phyloP scores from a whole-genome alignment of 2,797 vertebrate genomes.

The Chloroceryle inda region DNA sequence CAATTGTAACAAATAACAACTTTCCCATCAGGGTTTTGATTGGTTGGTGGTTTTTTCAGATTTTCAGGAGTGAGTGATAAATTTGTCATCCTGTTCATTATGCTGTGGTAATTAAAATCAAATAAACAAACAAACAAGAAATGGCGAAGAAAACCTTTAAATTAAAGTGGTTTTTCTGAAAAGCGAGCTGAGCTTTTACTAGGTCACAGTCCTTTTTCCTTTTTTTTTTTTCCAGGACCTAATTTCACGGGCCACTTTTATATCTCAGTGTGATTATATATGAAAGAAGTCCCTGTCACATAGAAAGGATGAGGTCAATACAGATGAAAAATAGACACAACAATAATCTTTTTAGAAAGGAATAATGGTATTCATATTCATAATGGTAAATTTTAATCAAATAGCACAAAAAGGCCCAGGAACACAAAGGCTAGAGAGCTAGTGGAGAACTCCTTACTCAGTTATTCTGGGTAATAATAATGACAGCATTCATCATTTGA shows the following conservation, averaged over 20 bases:
- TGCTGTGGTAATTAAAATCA: background rate
- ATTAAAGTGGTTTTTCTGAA: background rate
- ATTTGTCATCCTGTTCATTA: background rate
- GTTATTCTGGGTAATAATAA: slow-evolving; percentile 38
- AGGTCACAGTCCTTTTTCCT: background rate
- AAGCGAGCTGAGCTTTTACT: background rate
- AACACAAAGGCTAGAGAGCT: slow-evolving; percentile 24
- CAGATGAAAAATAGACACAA: slow-evolving; percentile 35
- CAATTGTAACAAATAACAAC: background rate
- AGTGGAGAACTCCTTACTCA: background rate
- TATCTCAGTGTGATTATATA: slow-evolving; percentile 3
- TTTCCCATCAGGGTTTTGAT: background rate
- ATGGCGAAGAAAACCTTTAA: background rate
- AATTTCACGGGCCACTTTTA: slow-evolving; percentile 46
- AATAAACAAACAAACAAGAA: background rate
- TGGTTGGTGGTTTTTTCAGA: background rate
- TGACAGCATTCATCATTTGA: slow-evolving; percentile 28
- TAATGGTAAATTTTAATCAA: slow-evolving; percentile 59
- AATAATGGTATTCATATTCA: slow-evolving; percentile 48
- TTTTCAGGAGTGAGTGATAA: background rate
- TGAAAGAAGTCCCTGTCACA: slow-evolving; percentile 48
- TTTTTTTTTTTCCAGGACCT: background rate
- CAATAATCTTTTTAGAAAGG: slow-evolving; percentile 49
- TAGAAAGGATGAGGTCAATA: slow-evolving; percentile 53
- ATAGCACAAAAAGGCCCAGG: background rate